A percentile compares a stretch with the other conserved stretches of the same genome.
Evolutionary conservation across 2,113 vertebrate genomes (phyloP).

Genomic region (Motacilla alba): DNA sequence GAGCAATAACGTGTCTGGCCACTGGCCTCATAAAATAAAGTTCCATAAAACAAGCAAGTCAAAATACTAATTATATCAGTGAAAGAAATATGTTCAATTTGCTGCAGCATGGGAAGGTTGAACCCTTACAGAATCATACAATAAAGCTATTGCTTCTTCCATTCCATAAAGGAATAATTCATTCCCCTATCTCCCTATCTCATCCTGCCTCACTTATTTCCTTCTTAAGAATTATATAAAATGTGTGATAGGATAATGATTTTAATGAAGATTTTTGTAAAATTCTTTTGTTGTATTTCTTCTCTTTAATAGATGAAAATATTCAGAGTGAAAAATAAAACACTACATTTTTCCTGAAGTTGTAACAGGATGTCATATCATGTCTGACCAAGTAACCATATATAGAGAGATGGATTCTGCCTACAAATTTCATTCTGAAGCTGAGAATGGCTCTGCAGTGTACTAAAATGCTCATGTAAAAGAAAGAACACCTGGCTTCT

Average conservation of each 20-base stretch:
- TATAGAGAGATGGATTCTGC: neutral
- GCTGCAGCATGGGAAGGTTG: neutral
- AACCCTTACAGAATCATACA: neutral
- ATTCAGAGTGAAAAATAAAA: neutral
- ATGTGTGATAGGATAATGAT: neutral
- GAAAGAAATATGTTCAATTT: neutral
- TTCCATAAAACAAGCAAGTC: neutral
- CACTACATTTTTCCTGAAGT: neutral
- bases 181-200: neutral
- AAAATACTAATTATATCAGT: neutral
- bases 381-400: neutral
- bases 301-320: neutral
- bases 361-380: neutral
- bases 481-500: neutral
- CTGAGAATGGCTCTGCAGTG: neutral
- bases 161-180: neutral
- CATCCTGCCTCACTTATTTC: neutral
- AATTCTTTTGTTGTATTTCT: neutral
- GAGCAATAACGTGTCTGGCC: neutral
- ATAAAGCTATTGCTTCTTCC: neutral
- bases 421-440: neutral
- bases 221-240: neutral
- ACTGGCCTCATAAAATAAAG: neutral
- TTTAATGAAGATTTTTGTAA: neutral
- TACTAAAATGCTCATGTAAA: neutral